Evolutionary conservation across 2,888 invertebrate species (phyloP), one percentile per base, ranked within the genome.

Genomic region (Tubulanus polymorphus): DNA sequence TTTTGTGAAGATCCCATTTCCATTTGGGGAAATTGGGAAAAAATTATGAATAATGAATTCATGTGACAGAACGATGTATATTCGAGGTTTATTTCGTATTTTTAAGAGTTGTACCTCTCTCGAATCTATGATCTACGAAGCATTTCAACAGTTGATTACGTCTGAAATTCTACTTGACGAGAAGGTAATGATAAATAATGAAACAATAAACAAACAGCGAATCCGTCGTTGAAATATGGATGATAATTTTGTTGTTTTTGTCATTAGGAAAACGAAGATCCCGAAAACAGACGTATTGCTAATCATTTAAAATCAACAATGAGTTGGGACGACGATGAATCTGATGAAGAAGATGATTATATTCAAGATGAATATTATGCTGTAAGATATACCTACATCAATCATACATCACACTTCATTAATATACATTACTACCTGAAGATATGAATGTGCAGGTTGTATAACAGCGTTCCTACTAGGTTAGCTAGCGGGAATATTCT

Each of bases 101-200:
- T n/a, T n/a, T n/a, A n/a, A n/a, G n/a, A n/a, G 93, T 0, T 93
- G 93, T 76, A 86, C 87, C 72, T 83, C 85, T 49, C 80, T 91
- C 55, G 87, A 87, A 59, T 75, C 80, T 27, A 75, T 80, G 18
- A 71, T 90, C 61, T 68, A 79, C 8, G 83, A 85, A 28, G 83
- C 86, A 0, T 76, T 93, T 46, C 85, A 88, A 53, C 81, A 84
- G 61, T 79, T 90, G 10, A 60, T 84, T 0, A 72, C 80, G 0
- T 76, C 80, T 2, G 85, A 76, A 51, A 59, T 79, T n/a, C 55
- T 81, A 15, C 54, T 57, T 23, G 49, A 62, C 26, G 67, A 70
- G 45, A 62, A 66, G 61, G 68, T 68, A 56, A 52, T 61, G 47
- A 37, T 25, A 10, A 48, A 8, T 48, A 50, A 25, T 26, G 30